These are phyloP conservation scores for Guaruba guarouba DNA, from an alignment of 2,113 vertebrate species.

Conservation along the genomic window DNA sequence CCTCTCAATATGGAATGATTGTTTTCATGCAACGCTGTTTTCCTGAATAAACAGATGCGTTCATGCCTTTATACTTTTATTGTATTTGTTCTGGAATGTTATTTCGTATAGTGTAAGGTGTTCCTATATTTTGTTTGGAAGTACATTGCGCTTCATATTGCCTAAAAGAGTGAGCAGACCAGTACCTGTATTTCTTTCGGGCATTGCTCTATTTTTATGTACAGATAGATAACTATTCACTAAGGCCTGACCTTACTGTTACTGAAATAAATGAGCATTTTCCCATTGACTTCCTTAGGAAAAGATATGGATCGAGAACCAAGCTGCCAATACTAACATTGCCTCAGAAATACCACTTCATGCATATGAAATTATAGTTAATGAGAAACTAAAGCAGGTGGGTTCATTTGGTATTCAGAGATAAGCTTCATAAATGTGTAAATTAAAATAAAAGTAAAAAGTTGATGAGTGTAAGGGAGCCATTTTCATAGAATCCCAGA, in stretches of 20 bases:
- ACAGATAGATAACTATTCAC: background rate
- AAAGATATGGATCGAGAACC: conserved; percentile 1
- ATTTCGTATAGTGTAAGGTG: background rate
- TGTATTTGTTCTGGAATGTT: background rate
- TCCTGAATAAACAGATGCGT: background rate
- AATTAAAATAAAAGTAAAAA: conserved; percentile 33
- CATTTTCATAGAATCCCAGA: background rate
- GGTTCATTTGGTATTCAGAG: conserved; percentile 35
- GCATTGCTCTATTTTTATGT: background rate
- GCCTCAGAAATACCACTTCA: background rate
- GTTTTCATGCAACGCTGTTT: background rate
- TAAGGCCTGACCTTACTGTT: background rate
- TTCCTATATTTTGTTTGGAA: background rate
- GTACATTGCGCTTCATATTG: background rate
- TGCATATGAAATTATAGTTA: conserved; percentile 10
- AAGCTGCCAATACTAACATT: background rate
- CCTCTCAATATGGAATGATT: background rate
- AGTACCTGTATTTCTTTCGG: background rate
- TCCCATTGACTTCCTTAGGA: background rate
- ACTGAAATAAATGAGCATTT: conserved; percentile 19
- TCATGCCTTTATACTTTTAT: background rate
- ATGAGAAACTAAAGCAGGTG: conserved; percentile 22
- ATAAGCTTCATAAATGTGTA: conserved; percentile 7
- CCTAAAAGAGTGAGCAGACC: background rate
- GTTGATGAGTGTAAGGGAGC: background rate